These are phyloP conservation scores for Gerris lacustris DNA, from an alignment of 2,888 invertebrate species.

Conservation along the genomic window DNA sequence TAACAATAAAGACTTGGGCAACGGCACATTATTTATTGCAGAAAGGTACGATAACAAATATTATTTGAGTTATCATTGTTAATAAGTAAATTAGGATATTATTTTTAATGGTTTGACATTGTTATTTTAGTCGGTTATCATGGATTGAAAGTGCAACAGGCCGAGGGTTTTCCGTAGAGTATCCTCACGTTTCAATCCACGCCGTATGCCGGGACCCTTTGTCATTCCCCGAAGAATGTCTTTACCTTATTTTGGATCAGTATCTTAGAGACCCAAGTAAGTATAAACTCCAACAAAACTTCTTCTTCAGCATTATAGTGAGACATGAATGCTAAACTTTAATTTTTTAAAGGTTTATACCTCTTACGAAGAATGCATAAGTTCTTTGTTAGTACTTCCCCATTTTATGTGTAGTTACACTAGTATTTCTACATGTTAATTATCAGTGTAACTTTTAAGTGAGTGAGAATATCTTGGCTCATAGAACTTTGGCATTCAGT, in stretches of 20 bases:
- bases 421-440: no score
- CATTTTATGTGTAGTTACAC: no score
- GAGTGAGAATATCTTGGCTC: no score
- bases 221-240: conserved; percentile 52
- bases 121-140: conserved; percentile 43
- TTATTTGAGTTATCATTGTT: neutral
- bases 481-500: no score
- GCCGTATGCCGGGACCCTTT: conserved; percentile 56
- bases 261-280: conserved; percentile 36
- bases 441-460: no score
- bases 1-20: conserved; percentile 22
- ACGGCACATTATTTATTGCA: conserved; percentile 24
- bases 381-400: no score
- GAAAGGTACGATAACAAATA: conserved; percentile 21
- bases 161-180: conserved; percentile 56
- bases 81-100: conserved; percentile 4
- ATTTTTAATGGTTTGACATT: conserved; percentile 19
- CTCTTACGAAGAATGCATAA: no score
- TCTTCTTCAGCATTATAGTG: neutral
- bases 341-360: no score
- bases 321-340: no score
- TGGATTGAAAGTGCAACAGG: conserved; percentile 45
- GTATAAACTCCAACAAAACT: neutral
- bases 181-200: conserved; percentile 61
- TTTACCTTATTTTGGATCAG: conserved; percentile 57